Percentiles rank a stretch among this genome's conserved stretches.
Evolutionary conservation across 1,140 invertebrate species (phyloP).

Genomic region (Cryptotermes secundus): DNA sequence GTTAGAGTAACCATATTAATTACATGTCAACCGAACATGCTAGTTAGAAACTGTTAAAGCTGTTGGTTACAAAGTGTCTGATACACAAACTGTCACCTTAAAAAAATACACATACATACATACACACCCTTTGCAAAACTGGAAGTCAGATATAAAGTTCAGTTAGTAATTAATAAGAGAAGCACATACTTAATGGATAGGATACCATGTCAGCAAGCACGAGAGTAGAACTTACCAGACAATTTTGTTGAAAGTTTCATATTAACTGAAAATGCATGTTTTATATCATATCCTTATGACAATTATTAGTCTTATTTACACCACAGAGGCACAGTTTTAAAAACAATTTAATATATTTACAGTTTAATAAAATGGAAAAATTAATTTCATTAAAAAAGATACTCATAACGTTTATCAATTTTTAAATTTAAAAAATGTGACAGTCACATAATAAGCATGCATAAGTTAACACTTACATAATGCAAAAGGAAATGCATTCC

Average conservation of each 20-base stretch:
- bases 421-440: no score
- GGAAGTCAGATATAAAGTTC: background rate
- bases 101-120: background rate
- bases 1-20: background rate
- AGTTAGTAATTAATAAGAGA: background rate
- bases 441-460: no score
- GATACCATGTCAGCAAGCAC: background rate
- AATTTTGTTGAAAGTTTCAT: background rate
- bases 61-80: background rate
- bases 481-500: no score
- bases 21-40: background rate
- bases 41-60: background rate
- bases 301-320: background rate
- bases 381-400: no score
- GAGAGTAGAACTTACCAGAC: background rate
- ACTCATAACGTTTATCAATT: no score
- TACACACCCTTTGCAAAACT: background rate
- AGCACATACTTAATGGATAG: background rate
- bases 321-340: background rate
- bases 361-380: background rate
- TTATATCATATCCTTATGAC: background rate
- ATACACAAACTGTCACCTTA: background rate
- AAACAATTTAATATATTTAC: background rate
- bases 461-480: no score
- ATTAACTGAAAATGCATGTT: background rate